phyloP scores from a whole-genome alignment of 2,113 vertebrate species.

The Deroptyus accipitrinus region DNA sequence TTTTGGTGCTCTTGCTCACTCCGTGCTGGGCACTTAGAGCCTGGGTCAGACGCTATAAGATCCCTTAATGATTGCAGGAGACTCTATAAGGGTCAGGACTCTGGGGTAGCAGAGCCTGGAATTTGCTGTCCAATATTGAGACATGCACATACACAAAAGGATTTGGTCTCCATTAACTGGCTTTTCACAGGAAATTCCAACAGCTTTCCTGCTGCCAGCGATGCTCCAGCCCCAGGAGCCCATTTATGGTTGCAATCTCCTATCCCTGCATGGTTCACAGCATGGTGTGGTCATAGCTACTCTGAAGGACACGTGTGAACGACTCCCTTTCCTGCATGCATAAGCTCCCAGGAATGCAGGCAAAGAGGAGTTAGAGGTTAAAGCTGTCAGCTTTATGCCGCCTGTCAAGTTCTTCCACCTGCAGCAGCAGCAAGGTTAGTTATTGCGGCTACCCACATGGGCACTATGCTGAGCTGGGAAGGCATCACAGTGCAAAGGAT shows the following conservation, averaged over 20 bases:
- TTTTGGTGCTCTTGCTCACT: neutral
- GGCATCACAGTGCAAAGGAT: neutral
- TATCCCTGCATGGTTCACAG: neutral
- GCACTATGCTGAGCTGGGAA: neutral
- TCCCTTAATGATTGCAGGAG: neutral
- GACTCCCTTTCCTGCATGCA: neutral
- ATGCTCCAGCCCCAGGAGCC: constrained; percentile 1
- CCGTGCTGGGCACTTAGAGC: neutral
- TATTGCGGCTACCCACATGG: fast-evolving
- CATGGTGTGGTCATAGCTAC: neutral
- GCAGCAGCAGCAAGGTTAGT: neutral
- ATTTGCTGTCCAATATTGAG: constrained; percentile 30
- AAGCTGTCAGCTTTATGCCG: neutral
- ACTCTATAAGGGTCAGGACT: neutral
- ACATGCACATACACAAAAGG: constrained; percentile 19
- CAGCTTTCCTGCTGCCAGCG: constrained; percentile 13
- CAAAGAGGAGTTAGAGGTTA: neutral
- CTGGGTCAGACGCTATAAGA: neutral
- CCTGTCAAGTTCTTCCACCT: neutral
- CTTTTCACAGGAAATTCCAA: constrained; percentile 47
- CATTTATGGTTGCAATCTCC: constrained; percentile 59
- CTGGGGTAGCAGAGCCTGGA: neutral
- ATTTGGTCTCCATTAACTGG: constrained; percentile 18
- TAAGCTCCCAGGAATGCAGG: constrained; percentile 24
- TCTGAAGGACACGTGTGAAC: constrained; percentile 44